Evolutionary conservation across 30 jellyfish, hydroid and myxozoan genomes (phyloP), one percentile per base, ranked within the genome.

Genomic region (Aurelia aurita complex sp. Pacific): DNA sequence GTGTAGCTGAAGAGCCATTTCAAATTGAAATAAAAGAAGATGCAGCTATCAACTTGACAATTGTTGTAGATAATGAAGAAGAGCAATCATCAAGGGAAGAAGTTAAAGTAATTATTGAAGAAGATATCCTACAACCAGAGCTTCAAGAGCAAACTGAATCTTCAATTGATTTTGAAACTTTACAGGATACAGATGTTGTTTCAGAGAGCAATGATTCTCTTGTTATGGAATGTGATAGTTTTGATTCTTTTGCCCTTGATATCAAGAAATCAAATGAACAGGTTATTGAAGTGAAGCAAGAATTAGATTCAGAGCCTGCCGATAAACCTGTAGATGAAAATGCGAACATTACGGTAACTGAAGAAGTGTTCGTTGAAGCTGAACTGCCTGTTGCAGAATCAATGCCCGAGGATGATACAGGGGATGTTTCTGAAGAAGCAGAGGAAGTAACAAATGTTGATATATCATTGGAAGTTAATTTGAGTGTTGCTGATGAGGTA

Each of bases 161-260:
- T 38, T 81, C 62, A 42, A 33, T 76, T n/a, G 81, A 83, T 34
- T 71, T 73, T 46, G 54, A 65, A 8, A 17, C 83, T 33, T 75
- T 83, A 3, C 76, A 71, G 14, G 65, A 64, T 46, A 5, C 52
- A 38, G 55, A 64, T 18, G 88, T 19, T 80, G 74, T 18, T 50
- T 52, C 40, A 42, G 81, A 74, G n/a, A 67, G 64, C 18, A 57
- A 68, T 32, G 83, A 67, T n/a, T 55, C 71, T 4, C 14, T 52
- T 75, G 14, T 67, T 4, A 54, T 42, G 61, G 88, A 68, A 33
- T 52, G 53, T 67, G 88, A 75, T 76, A 76, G 94, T 57, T 75
- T 85, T 85, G 94, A 85, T 74, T 85, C 88, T 2, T 52, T 74
- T 74, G 88, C 88, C 5, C 76, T 85, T 79, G 57, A 85, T 75